phyloP scores from a whole-genome alignment of 2,888 invertebrate genomes.

The Drosophila melanosoma region DNA sequence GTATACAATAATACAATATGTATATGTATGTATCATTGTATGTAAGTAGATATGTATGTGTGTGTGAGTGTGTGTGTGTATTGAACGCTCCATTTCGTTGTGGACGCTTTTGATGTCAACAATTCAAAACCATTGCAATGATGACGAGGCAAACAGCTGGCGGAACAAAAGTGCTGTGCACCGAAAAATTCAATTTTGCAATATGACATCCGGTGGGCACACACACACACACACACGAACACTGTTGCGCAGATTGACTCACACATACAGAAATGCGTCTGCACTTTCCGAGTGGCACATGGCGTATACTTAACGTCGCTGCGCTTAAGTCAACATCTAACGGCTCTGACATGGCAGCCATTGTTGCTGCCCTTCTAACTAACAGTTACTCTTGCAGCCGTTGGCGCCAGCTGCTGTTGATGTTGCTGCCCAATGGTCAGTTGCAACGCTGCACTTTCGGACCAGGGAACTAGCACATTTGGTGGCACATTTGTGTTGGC shows the following conservation, averaged over 20 bases:
- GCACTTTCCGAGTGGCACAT: constrained; percentile 23
- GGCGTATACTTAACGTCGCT: constrained; percentile 78
- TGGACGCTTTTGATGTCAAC: constrained; percentile 64
- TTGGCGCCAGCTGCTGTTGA: constrained; percentile 30
- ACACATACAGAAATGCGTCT: constrained; percentile 4
- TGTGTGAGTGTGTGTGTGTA: not conserved
- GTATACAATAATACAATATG: constrained; percentile 32
- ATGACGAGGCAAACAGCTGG: constrained; percentile 77
- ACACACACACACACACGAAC: constrained; percentile 11
- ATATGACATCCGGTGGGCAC: constrained; percentile 73
- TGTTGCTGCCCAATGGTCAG: constrained; percentile 14
- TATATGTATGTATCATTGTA: constrained; percentile 2
- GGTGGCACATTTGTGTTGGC: constrained; percentile 26
- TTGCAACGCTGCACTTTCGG: constrained; percentile 62
- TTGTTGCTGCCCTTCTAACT: constrained; percentile 51
- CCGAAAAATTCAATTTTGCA: constrained; percentile 79
- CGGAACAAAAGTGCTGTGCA: constrained; percentile 63
- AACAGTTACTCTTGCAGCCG: constrained; percentile 44
- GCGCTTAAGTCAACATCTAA: constrained; percentile 63
- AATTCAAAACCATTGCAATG: constrained; percentile 77
- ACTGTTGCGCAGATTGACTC: not conserved
- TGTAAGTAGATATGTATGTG: not conserved
- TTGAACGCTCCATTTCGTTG: constrained; percentile 14
- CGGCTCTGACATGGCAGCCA: constrained; percentile 65
- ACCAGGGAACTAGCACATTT: constrained; percentile 1